These are phyloP conservation scores for Cotesia chilonis DNA, from an alignment of 1,140 invertebrate species.

Conservation along the genomic window DNA sequence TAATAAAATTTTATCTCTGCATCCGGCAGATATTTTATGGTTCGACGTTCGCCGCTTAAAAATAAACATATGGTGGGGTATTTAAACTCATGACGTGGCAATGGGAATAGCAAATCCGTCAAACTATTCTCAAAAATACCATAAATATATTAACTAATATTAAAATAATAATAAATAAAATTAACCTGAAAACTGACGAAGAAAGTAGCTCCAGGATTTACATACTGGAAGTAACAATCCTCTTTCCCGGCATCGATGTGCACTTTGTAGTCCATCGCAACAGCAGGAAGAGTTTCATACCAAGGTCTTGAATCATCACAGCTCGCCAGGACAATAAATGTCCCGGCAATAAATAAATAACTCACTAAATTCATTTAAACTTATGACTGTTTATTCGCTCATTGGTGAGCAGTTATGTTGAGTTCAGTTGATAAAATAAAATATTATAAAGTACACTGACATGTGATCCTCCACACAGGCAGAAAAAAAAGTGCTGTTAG, in stretches of 20 bases:
- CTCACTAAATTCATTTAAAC: constrained; percentile 48
- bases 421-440: too few relatives aligned
- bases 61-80: constrained; percentile 18
- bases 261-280: constrained; percentile 95
- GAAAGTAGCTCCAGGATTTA: constrained; percentile 89
- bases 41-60: background rate
- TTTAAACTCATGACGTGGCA: constrained; percentile 30
- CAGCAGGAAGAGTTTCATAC: constrained; percentile 85
- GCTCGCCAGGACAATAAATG: constrained; percentile 38
- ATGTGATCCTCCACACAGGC: too few relatives aligned
- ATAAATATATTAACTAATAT: background rate
- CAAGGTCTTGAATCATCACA: constrained; percentile 67
- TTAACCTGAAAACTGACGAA: constrained; percentile 92
- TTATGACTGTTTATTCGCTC: constrained; percentile 4
- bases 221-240: constrained; percentile 94
- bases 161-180: background rate
- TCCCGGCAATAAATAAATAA: constrained; percentile 42
- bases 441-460: too few relatives aligned
- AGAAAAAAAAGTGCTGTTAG: too few relatives aligned
- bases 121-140: too few relatives aligned
- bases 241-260: constrained; percentile 93
- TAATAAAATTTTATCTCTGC: background rate
- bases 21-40: constrained; percentile 1
- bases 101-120: background rate
- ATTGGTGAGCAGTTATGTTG: too few relatives aligned